Conservation (phyloP, 1,140 invertebrate genomes). For the Amphibalanus amphitrite region DNA sequence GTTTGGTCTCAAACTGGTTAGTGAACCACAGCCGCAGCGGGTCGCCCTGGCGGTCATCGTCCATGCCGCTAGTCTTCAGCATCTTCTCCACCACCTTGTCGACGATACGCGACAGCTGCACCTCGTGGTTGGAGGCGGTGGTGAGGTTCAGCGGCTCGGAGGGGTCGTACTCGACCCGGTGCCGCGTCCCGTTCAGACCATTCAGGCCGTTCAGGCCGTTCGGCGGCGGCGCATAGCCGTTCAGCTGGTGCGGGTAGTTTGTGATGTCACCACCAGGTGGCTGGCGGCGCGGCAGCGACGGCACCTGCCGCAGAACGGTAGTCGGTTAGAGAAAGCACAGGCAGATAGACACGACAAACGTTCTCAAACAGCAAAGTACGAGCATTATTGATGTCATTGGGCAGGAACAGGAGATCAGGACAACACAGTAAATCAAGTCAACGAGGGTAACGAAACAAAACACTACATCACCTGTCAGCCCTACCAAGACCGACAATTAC, state of each 20-base stretch:
- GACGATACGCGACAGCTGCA: background rate
- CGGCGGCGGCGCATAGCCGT: background rate
- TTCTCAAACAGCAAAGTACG: too few relatives aligned
- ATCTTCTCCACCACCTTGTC: background rate
- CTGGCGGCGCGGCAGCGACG: too few relatives aligned
- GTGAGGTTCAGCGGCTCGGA: background rate
- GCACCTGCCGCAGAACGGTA: background rate
- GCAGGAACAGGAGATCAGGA: too few relatives aligned
- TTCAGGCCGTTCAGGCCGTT: background rate
- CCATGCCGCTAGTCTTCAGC: background rate
- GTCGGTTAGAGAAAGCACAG: background rate
- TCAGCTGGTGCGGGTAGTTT: background rate
- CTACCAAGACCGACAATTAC: too few relatives aligned
- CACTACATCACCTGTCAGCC: too few relatives aligned
- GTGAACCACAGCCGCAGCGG: slow-evolving; percentile 5
- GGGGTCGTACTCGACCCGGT: background rate
- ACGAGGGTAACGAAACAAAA: too few relatives aligned
- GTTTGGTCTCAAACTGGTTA: background rate
- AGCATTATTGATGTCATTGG: too few relatives aligned
- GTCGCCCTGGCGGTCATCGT: background rate
- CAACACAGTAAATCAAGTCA: too few relatives aligned
- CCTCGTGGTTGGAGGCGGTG: background rate
- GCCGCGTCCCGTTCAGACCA: background rate
- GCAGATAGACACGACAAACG: too few relatives aligned
- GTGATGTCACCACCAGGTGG: background rate